Base-by-base conservation (phyloP, 2,797 vertebrate species). In the Scleropages formosus region DNA sequence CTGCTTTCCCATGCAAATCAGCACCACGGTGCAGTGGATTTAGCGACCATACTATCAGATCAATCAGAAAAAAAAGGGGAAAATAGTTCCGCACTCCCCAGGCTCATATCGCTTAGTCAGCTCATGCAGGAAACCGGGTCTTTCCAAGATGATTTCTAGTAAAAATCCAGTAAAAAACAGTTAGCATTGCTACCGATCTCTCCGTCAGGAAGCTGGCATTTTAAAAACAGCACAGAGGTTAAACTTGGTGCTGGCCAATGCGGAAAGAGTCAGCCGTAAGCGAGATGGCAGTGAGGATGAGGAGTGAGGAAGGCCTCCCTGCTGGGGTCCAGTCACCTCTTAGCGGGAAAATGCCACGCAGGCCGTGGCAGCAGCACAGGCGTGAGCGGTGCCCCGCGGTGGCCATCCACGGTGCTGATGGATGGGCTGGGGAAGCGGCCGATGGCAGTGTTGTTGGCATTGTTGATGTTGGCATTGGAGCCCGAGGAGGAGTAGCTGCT, bases 391-490 rank as follows among this genome's bases (percentile, higher is more conserved):
- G 93, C 94, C 0, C 91, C 90, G 0, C 91, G 92, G 0, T 93
- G 94, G 74, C 94, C 95, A 53, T 98, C 97, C 86, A 96, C 93
- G 0, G 96, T 97, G 90, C 94, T 96, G 83, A 96, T 90, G 44
- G 94, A 84, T 0, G 95, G 94, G 81, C 87, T 91, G 1, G 94
- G 93, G 84, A 94, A 93, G 78, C 94, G 92, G 70, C 89, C 92
- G 83, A 98, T 89, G 85, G 93, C 93, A 0, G 96, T 99, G 90
- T 99, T 99, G 91, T 99, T 99, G 90, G 97, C 97, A 0, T 99
- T 99, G 91, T 99, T 99, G 87, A 99, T 96, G 91, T 99, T 99
- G 89, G 97, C 96, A 0, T 99, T 99, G 84, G 97, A 99, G 81
- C 95, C 96, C 1, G 96, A 95, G 61, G 96, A 98, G 1, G 97